Evolutionary conservation across 2,888 invertebrate species (phyloP).

Genomic region (Steinernema hermaphroditum): DNA sequence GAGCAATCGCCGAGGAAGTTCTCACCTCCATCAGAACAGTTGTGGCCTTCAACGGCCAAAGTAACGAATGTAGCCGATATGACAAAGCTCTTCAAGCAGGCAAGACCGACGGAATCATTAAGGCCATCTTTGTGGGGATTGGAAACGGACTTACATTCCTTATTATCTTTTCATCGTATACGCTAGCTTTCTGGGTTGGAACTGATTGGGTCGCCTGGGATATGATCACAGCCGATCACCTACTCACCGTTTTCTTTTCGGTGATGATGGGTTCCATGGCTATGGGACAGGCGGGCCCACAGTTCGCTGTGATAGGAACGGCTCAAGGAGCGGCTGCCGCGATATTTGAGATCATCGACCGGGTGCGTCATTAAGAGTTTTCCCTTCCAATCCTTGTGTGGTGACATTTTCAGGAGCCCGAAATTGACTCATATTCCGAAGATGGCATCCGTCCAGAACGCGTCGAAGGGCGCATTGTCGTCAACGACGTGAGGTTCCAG

Average conservation of each 20-base stretch:
- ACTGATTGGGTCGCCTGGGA: conserved; percentile 49
- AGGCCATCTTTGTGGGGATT: conserved; percentile 63
- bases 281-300: conserved; percentile 80
- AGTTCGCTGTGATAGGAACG: conserved; percentile 79
- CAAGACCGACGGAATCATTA: conserved; percentile 56
- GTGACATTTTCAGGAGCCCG: conserved; percentile 44
- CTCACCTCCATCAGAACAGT: conserved; percentile 65
- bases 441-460: conserved; percentile 67
- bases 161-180: conserved; percentile 66
- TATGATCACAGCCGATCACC: conserved; percentile 37
- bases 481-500: conserved; percentile 68
- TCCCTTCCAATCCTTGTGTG: no score
- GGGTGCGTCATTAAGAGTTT: conserved; percentile 42
- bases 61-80: conserved; percentile 60
- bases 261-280: conserved; percentile 69
- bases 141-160: conserved; percentile 66
- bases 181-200: conserved; percentile 62
- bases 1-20: conserved; percentile 66
- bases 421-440: conserved; percentile 56
- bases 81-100: conserved; percentile 55
- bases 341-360: conserved; percentile 69
- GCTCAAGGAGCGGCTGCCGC: conserved; percentile 78
- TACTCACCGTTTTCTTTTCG: conserved; percentile 48
- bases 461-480: conserved; percentile 68
- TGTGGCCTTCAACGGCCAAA: conserved; percentile 64